Evolutionary conservation across 2,888 invertebrate species (phyloP).

Genomic region (Pecten maximus): DNA sequence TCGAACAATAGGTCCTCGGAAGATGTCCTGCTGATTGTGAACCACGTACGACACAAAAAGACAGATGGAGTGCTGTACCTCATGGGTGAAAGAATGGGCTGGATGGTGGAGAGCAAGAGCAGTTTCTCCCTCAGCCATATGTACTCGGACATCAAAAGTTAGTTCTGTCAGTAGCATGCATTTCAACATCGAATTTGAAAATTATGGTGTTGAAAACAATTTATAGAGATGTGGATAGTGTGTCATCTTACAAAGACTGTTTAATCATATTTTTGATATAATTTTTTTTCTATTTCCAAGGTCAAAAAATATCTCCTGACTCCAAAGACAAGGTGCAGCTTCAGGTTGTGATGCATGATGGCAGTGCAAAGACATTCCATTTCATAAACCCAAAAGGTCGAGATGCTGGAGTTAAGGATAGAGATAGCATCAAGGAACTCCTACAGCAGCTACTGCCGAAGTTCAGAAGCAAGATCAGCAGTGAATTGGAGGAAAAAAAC

Average conservation of each 20-base stretch:
- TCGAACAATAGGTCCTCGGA: conserved; percentile 84
- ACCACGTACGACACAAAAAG: conserved; percentile 96
- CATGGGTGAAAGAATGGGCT: conserved; percentile 97
- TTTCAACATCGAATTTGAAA: too few species aligned
- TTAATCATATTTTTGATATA: neutral
- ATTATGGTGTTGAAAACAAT: too few species aligned
- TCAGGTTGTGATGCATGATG: conserved; percentile 97
- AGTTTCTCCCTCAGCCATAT: conserved; percentile 96
- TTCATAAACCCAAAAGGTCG: conserved; percentile 94
- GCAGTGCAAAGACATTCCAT: conserved; percentile 97
- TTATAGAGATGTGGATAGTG: too few species aligned
- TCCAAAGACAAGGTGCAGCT: conserved; percentile 99
- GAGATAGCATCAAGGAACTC: conserved; percentile 96
- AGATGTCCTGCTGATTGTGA: conserved; percentile 96
- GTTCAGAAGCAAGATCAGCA: conserved; percentile 95
- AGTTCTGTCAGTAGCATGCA: conserved; percentile 80
- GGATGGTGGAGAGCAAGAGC: conserved; percentile 96
- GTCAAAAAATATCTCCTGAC: conserved; percentile 96
- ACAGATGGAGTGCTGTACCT: conserved; percentile 97
- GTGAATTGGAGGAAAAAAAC: conserved; percentile 94
- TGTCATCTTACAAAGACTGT: too few species aligned
- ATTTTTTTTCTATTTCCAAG: conserved; percentile 84
- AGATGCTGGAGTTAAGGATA: conserved; percentile 92
- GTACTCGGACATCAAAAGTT: conserved; percentile 97
- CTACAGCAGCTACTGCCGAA: conserved; percentile 95